Evolutionary conservation across 2,888 invertebrate species (phyloP), one percentile per base, ranked within the genome.

Genomic region (Chrysolina oricalcia): DNA sequence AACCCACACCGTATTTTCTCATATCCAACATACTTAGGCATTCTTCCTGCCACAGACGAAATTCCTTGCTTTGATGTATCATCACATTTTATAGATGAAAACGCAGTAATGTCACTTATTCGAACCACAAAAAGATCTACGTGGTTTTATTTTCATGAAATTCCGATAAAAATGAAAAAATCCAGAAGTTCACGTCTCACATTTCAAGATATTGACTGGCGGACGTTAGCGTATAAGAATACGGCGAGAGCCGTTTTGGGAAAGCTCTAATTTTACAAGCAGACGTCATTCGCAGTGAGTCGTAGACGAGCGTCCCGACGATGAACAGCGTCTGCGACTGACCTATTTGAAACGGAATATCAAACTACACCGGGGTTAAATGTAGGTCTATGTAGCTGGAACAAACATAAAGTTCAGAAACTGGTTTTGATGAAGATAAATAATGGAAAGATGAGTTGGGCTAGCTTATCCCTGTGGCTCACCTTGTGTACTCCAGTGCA

Each of bases 211-310:
- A 46, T 46, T 46, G 46, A n/a, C n/a, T 46, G 8, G 46, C 15
- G 46, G 46, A 46, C 13, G 15, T 35, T 6, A 35, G n/a, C 46
- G 5, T 46, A 46, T 46, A 46, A 46, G 46, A 46, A 46, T 15
- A 46, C 46, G 46, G 15, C 15, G 46, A 46, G 46, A n/a, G 15
- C n/a, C 46, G n/a, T 46, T 43, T 43, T 8, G 43, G 43, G 1
- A 15, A 43, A 13, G 15, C 69, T 69, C 59, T 59, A 69, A 69
- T 69, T 69, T 69, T 70, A 70, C 69, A 69, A 23, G 41, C 59
- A 19, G 69, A 35, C 59, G 69, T 70, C 69, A 70, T 46, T 21
- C 62, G n/a, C 59, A 19, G 56, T 41, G 69, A 70, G 15, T 59
- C 46, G 56, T 59, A 59, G 59, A 70, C 59, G 59, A 59, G 59